A percentile compares a stretch with the other conserved stretches of the same genome.
These are phyloP conservation scores for Psittacara wagleri DNA, from an alignment of 2,113 vertebrate genomes.

Conservation along the genomic window DNA sequence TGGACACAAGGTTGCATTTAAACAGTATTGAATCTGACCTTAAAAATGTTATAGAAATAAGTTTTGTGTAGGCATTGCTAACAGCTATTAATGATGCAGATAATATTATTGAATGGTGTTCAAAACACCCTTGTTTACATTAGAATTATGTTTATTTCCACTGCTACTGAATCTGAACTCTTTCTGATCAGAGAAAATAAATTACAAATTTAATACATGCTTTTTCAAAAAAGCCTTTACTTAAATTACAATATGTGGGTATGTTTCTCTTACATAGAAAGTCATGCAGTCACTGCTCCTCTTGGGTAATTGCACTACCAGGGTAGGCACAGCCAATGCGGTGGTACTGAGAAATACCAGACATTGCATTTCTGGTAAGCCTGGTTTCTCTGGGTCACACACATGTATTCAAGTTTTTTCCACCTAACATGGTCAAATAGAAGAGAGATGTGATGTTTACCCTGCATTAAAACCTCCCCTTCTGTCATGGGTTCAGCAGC, in stretches of 20 bases:
- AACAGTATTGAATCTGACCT: not conserved
- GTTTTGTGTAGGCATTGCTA: not conserved
- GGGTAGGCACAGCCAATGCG: not conserved
- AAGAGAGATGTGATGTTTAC: not conserved
- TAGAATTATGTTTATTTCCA: not conserved
- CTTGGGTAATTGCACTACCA: not conserved
- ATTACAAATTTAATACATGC: fast-evolving
- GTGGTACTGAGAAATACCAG: not conserved
- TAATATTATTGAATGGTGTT: not conserved
- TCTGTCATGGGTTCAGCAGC: no score
- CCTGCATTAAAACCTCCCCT: not conserved
- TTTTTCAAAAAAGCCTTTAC: not conserved
- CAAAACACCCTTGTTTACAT: not conserved
- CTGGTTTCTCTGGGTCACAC: not conserved
- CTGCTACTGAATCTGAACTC: fast-evolving
- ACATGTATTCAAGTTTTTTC: not conserved
- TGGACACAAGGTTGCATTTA: not conserved
- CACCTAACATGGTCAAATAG: fast-evolving
- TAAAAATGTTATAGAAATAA: not conserved
- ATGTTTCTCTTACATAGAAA: not conserved
- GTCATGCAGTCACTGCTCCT: not conserved
- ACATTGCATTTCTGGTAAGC: not conserved
- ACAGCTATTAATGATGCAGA: not conserved
- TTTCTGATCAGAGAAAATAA: not conserved
- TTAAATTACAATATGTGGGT: not conserved